These are phyloP conservation scores for Hypercompe scribonia DNA, from an alignment of 2,888 invertebrate genomes.

Conservation along the genomic window DNA sequence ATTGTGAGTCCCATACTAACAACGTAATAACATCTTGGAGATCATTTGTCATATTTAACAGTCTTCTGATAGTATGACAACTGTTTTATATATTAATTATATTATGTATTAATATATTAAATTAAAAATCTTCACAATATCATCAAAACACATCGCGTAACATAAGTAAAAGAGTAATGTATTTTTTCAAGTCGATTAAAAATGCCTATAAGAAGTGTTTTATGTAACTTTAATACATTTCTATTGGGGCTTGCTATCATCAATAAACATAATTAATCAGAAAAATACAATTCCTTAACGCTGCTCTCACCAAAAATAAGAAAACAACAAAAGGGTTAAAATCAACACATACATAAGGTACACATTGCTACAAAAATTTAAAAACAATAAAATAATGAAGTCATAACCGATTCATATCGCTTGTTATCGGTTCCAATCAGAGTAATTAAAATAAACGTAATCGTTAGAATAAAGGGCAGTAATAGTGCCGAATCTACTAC, in stretches of 20 bases:
- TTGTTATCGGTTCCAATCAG: constrained; percentile 56
- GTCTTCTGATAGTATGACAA: neutral
- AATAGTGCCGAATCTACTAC: constrained; percentile 51
- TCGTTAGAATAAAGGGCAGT: constrained; percentile 62
- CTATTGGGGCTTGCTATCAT: neutral
- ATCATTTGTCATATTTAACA: neutral
- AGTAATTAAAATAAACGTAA: constrained; percentile 64
- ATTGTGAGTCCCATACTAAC: constrained; percentile 9
- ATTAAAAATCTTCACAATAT: neutral
- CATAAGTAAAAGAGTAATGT: neutral
- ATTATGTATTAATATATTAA: too few relatives aligned
- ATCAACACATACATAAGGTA: constrained; percentile 11
- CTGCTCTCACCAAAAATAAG: constrained; percentile 13
- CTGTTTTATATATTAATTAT: neutral
- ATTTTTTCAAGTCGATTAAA: neutral
- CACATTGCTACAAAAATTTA: constrained; percentile 25
- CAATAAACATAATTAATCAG: constrained; percentile 1
- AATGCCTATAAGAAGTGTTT: neutral
- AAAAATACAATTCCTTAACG: neutral
- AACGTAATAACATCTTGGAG: neutral
- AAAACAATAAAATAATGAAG: constrained; percentile 41
- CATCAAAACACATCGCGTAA: neutral
- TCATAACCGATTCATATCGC: constrained; percentile 51
- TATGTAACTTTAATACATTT: neutral
- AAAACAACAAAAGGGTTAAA: constrained; percentile 28